Evolutionary conservation across 2,113 vertebrate genomes (phyloP).

Genomic region (Rhabdornis inornatus): DNA sequence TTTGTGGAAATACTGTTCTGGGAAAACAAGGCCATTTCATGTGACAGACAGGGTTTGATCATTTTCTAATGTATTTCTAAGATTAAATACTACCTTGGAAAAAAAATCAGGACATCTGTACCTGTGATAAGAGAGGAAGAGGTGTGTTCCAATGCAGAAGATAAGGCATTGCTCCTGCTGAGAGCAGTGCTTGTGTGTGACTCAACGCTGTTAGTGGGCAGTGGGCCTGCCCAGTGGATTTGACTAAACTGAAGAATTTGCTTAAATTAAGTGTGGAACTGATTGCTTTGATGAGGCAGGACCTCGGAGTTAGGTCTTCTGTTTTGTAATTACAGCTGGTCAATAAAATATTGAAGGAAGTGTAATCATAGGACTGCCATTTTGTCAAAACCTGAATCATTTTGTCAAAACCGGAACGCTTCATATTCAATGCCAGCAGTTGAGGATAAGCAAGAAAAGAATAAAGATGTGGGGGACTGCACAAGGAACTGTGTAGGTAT

Average conservation of each 20-base stretch:
- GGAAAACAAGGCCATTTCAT: background rate
- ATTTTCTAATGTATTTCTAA: background rate
- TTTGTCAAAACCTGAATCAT: background rate
- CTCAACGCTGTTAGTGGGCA: fast-evolving
- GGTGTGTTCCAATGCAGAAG: background rate
- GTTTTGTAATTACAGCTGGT: background rate
- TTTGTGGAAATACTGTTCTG: slow-evolving; percentile 29
- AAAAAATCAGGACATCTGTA: background rate
- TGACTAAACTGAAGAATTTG: background rate
- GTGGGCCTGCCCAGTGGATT: background rate
- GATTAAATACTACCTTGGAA: background rate
- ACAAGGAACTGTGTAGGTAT: background rate
- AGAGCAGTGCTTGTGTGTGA: background rate
- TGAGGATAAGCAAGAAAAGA: background rate
- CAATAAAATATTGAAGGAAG: background rate
- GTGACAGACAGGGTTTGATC: background rate
- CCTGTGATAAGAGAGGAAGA: background rate
- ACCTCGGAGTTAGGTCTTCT: background rate
- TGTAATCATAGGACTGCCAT: background rate
- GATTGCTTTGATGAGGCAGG: background rate
- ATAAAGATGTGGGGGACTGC: background rate
- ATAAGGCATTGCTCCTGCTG: background rate
- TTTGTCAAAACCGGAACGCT: background rate
- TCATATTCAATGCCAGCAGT: background rate
- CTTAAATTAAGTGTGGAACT: background rate